Evolutionary conservation across 2,888 invertebrate species (phyloP), one percentile per base, ranked within the genome.

Genomic region (Patella pellucida): DNA sequence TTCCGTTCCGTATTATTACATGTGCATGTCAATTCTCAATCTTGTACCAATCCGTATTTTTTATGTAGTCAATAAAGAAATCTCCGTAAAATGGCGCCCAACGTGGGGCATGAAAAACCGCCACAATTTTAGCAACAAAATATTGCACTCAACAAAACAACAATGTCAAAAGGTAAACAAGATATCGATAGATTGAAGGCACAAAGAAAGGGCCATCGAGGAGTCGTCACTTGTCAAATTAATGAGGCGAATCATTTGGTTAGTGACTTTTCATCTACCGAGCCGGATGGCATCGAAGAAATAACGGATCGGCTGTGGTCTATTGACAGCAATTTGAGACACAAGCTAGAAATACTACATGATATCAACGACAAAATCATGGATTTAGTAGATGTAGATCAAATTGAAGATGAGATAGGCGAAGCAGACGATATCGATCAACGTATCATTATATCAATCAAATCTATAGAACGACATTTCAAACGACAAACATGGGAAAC

Each of bases 101-200:
- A 62, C 62, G 62, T 62, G 62, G 62, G 62, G 62, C 19, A n/a
- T 31, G 31, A 4, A 31, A 31, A 31, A 31, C 31, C 31, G 3
- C 31, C 3, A 3, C 31, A 31, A 31, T 31, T 4, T 31, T 31
- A 31, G 31, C 31, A 31, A 31, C 31, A 31, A 4, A 31, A 4
- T 31, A 3, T 3, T 3, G 4, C 31, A 31, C 56, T n/a, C 16
- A 56, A n/a, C 56, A 56, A 56, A 62, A 9, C 2, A 62, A 19
- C 0, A n/a, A 62, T 62, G 62, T 12, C 19, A 14, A 12, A 62
- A n/a, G 62, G 19, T 62, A 62, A 62, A 12, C 7, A 62, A 62
- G 62, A 62, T 62, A 19, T 62, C n/a, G 62, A 62, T 23, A 62
- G 62, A 23, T 62, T 62, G 62, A 62, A 23, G 62, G 62, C 62